phyloP scores from a whole-genome alignment of 2,888 invertebrate genomes.

The Patella pellucida region DNA sequence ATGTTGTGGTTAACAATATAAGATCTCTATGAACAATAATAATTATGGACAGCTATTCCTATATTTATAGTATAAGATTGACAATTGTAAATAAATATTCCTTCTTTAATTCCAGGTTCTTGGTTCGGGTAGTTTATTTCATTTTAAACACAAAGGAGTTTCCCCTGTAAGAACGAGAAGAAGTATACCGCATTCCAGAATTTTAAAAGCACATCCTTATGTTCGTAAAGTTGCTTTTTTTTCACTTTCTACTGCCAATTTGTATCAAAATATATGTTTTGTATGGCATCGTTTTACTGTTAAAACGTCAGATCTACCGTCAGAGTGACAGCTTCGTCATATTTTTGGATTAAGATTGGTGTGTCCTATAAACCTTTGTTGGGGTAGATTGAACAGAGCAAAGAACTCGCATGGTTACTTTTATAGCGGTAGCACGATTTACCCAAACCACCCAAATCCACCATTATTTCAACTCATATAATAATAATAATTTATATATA shows the following conservation, averaged over 20 bases:
- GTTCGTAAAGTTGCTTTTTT: slow-evolving; percentile 77
- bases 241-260: not conserved
- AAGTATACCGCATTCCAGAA: slow-evolving; percentile 88
- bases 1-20: too few species aligned
- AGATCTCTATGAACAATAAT: too few species aligned
- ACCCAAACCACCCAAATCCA: too few species aligned
- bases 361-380: too few species aligned
- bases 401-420: too few species aligned
- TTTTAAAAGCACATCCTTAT: slow-evolving; percentile 90
- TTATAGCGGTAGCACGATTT: too few species aligned
- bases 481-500: too few species aligned
- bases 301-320: not conserved
- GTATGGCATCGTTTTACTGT: not conserved
- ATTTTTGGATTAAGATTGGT: too few species aligned
- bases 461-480: too few species aligned
- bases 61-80: too few species aligned
- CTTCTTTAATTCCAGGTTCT: slow-evolving; percentile 79
- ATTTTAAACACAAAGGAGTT: slow-evolving; percentile 92
- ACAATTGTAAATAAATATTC: not conserved
- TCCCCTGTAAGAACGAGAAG: slow-evolving; percentile 89
- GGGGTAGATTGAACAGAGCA: too few species aligned
- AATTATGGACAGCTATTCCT: too few species aligned
- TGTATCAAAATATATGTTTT: not conserved
- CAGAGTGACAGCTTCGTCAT: not conserved
- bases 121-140: slow-evolving; percentile 90